Conservation (phyloP, 2,113 vertebrate species). For the Xenus cinereus region DNA sequence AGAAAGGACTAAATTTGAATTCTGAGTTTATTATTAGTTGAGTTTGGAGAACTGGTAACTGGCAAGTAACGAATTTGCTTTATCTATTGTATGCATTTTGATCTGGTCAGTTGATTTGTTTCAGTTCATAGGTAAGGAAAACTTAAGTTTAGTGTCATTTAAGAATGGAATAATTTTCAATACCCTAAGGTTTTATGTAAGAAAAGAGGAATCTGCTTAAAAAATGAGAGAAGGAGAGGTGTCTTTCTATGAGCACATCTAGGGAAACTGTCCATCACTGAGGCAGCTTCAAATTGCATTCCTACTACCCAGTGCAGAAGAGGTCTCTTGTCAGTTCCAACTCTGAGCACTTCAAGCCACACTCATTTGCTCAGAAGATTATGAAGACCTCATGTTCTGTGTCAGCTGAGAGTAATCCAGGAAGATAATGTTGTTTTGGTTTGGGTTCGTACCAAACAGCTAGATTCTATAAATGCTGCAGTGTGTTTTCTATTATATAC, state of each 20-base stretch:
- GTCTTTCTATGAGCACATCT: background rate
- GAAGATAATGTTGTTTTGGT: background rate
- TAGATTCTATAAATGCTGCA: background rate
- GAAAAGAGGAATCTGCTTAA: background rate
- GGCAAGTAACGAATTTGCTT: background rate
- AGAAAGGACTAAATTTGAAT: background rate
- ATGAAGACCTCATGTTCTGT: background rate
- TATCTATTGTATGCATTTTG: background rate
- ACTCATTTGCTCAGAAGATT: background rate
- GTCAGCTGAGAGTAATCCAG: background rate
- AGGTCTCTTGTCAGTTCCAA: background rate
- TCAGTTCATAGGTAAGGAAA: background rate
- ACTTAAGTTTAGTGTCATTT: background rate
- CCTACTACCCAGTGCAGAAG: rapidly evolving
- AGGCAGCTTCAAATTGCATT: background rate
- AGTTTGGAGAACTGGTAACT: background rate
- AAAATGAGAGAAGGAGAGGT: background rate
- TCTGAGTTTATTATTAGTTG: background rate
- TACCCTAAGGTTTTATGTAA: background rate
- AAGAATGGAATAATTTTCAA: background rate
- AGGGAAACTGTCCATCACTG: background rate
- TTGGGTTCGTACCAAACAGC: background rate
- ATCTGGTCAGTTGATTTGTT: background rate
- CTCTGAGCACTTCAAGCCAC: background rate
- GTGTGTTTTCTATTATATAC: background rate